These are phyloP conservation scores for Holothuria scabra DNA, from an alignment of 53 echinoderm and acorn worm genomes.

Conservation along the genomic window DNA sequence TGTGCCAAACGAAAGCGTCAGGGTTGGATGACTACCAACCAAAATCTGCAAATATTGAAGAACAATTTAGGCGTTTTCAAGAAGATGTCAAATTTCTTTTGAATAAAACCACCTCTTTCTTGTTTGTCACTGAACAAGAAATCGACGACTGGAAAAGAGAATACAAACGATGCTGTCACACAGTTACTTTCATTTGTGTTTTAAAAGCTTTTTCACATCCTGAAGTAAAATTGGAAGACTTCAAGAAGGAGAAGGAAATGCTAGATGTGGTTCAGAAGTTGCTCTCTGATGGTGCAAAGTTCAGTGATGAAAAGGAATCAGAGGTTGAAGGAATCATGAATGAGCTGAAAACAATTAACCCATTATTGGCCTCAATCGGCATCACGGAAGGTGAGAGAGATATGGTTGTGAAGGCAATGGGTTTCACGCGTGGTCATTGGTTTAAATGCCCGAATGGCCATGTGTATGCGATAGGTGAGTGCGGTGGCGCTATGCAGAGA, in stretches of 20 bases:
- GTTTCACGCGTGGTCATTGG: conserved; percentile 80
- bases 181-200: not conserved
- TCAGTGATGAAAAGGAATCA: conserved; percentile 18
- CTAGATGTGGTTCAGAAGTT: conserved; percentile 33
- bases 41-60: not conserved
- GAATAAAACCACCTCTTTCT: not conserved
- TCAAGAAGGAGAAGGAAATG: not conserved
- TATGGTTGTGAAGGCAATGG: conserved; percentile 80
- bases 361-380: conserved; percentile 14
- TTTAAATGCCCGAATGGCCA: conserved; percentile 87
- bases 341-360: conserved; percentile 2
- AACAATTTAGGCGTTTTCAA: not conserved
- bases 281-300: conserved; percentile 30
- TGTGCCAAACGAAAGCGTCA: not conserved
- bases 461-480: conserved; percentile 87
- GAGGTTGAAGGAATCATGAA: conserved; percentile 26
- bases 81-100: not conserved
- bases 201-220: not conserved
- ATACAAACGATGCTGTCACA: conserved; percentile 48
- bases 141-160: conserved; percentile 65
- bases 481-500: conserved; percentile 76
- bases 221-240: not conserved
- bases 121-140: conserved; percentile 58
- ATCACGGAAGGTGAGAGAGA: conserved; percentile 67
- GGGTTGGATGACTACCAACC: not conserved